These are phyloP conservation scores for Lutjanus campechanus DNA, from an alignment of 2,797 vertebrate species.

Conservation along the genomic window DNA sequence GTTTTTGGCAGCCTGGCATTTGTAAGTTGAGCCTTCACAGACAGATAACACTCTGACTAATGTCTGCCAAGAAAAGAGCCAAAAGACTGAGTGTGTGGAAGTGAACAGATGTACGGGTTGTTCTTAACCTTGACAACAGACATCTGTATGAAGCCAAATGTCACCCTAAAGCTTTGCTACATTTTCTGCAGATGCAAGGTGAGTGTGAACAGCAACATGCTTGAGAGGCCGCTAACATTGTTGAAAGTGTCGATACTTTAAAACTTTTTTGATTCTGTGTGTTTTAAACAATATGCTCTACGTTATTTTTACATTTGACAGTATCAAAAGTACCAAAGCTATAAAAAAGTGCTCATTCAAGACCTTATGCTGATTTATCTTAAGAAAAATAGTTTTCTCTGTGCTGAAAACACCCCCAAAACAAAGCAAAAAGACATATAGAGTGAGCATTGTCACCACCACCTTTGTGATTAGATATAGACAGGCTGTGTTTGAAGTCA, in stretches of 20 bases:
- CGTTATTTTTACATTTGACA: too few relatives aligned
- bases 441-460: neutral
- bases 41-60: constrained; percentile 30
- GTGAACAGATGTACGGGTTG: neutral
- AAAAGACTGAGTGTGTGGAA: neutral
- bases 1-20: constrained; percentile 1
- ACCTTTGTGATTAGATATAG: neutral
- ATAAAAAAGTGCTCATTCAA: too few relatives aligned
- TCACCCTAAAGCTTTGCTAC: neutral
- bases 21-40: neutral
- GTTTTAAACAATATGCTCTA: too few relatives aligned
- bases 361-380: neutral
- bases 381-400: neutral
- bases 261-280: too few relatives aligned
- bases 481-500: neutral
- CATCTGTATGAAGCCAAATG: neutral
- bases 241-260: too few relatives aligned
- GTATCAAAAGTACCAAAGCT: too few relatives aligned
- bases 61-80: neutral
- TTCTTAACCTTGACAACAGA: neutral
- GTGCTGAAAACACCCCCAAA: neutral
- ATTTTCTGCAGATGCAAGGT: neutral
- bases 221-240: too few relatives aligned
- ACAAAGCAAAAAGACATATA: neutral
- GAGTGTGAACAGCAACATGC: neutral